Conservation (phyloP, 2,888 invertebrate species). For the Leptopilina drosophilae region DNA sequence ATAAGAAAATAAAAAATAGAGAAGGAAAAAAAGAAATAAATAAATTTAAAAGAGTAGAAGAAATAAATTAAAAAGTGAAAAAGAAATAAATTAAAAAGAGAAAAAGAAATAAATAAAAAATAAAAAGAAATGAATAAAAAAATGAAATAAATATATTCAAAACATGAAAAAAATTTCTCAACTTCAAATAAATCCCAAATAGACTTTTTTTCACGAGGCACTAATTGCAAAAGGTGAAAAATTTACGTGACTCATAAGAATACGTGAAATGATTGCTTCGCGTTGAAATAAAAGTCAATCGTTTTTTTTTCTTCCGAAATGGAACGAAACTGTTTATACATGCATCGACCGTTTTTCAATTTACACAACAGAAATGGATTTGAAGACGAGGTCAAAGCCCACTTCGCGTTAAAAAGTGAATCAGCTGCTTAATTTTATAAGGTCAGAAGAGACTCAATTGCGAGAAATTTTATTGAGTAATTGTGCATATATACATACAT, state of each 20-base stretch:
- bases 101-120: no score
- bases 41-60: no score
- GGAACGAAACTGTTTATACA: slow-evolving; percentile 20
- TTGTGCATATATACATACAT: neutral
- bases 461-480: neutral
- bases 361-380: slow-evolving; percentile 24
- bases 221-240: neutral
- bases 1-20: no score
- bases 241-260: neutral
- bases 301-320: neutral
- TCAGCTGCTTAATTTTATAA: slow-evolving; percentile 33
- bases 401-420: slow-evolving; percentile 30
- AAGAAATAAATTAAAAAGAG: no score
- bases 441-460: slow-evolving; percentile 6
- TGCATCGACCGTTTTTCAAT: slow-evolving; percentile 15
- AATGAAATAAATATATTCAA: no score
- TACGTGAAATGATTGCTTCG: neutral
- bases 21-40: no score
- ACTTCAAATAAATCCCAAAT: neutral
- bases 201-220: neutral
- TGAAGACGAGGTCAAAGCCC: slow-evolving; percentile 39
- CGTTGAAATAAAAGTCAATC: neutral
- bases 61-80: no score
- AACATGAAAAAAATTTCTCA: no score
- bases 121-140: no score